phyloP scores from a whole-genome alignment of 2,797 vertebrate species.

The Amblyraja radiata region DNA sequence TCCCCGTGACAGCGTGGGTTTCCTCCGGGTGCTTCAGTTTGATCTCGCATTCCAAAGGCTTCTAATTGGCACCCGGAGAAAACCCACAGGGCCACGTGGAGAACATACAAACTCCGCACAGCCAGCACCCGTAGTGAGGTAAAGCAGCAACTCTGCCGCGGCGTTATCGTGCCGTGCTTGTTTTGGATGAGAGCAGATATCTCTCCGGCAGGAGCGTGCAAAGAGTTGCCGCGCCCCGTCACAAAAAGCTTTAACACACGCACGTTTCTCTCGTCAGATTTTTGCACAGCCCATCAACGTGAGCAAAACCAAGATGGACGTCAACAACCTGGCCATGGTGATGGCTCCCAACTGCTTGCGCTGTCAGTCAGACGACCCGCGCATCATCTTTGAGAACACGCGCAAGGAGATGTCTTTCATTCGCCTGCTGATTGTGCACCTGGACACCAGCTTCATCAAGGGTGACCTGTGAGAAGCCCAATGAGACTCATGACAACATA shows the following conservation, averaged over 20 bases:
- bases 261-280: constrained; percentile 57
- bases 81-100: too few species aligned
- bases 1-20: too few species aligned
- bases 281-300: constrained; percentile 83
- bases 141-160: too few species aligned
- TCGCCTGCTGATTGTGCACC: constrained; percentile 81
- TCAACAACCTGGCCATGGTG: constrained; percentile 90
- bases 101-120: too few species aligned
- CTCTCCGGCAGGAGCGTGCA: too few species aligned
- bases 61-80: too few species aligned
- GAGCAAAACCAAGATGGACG: constrained; percentile 85
- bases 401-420: constrained; percentile 90
- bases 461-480: constrained; percentile 64
- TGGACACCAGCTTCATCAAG: constrained; percentile 77
- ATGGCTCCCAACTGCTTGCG: constrained; percentile 90
- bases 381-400: constrained; percentile 84
- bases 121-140: too few species aligned
- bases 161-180: too few species aligned
- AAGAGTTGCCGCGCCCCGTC: background rate
- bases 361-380: constrained; percentile 80
- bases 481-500: too few species aligned
- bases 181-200: too few species aligned
- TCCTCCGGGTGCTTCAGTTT: too few species aligned
- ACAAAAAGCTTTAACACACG: background rate
- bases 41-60: too few species aligned